These are phyloP conservation scores for Etheostoma nigrum DNA, from an alignment of 2,797 vertebrate genomes.

Conservation along the genomic window DNA sequence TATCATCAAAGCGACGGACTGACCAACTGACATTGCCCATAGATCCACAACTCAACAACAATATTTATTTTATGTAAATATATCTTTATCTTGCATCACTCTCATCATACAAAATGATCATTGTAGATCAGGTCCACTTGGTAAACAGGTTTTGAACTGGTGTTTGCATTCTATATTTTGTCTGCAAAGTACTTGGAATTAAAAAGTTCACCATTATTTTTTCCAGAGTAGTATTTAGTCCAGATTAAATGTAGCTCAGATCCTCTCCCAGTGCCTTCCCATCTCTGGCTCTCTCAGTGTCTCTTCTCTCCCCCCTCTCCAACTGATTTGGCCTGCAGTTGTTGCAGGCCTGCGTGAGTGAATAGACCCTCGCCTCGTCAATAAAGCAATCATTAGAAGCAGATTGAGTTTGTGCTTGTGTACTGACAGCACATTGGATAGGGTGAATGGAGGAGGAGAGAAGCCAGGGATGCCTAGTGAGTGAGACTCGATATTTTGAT, in stretches of 20 bases:
- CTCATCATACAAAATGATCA: conserved; percentile 7
- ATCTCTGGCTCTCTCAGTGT: conserved; percentile 37
- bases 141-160: conserved; percentile 9
- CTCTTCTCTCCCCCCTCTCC: conserved; percentile 38
- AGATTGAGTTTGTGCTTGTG: conserved; percentile 84
- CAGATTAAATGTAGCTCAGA: conserved; percentile 59
- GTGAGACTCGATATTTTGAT: conserved; percentile 74
- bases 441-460: conserved; percentile 41
- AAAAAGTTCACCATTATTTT: conserved; percentile 55
- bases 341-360: conserved; percentile 68
- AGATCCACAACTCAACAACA: no score
- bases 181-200: conserved; percentile 14
- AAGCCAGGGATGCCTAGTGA: conserved; percentile 39
- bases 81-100: conserved; percentile 25
- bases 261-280: conserved; percentile 23
- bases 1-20: not conserved
- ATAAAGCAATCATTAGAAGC: conserved; percentile 86
- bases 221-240: conserved; percentile 45
- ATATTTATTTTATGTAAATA: not conserved
- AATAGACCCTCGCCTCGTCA: conserved; percentile 80
- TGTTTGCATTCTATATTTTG: conserved; percentile 22
- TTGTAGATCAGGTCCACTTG: conserved; percentile 14
- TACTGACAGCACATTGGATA: conserved; percentile 61
- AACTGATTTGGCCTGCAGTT: conserved; percentile 72
- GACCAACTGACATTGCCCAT: not conserved